These are phyloP conservation scores for Popillia japonica DNA, from an alignment of 1,140 invertebrate genomes.

Conservation along the genomic window DNA sequence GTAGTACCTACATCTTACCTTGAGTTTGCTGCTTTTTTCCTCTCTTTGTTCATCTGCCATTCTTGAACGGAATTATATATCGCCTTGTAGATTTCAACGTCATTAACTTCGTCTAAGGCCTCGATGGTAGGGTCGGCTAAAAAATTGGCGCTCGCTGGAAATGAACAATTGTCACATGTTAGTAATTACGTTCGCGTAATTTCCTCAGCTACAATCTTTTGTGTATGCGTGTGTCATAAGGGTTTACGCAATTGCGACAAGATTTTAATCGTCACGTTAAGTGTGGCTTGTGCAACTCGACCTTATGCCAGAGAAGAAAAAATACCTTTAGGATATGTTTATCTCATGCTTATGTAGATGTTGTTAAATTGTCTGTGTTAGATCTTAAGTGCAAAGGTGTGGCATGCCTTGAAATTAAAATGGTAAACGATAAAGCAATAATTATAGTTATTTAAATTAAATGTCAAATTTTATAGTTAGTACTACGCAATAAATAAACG, in stretches of 20 bases:
- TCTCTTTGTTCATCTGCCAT: conserved; percentile 63
- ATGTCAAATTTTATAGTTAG: too few species aligned
- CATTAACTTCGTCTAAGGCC: conserved; percentile 66
- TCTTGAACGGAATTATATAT: conserved; percentile 67
- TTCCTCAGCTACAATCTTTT: not conserved
- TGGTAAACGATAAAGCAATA: too few species aligned
- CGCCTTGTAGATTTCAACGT: conserved; percentile 68
- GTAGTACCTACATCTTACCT: conserved; percentile 5
- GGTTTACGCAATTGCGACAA: not conserved
- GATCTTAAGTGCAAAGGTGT: too few species aligned
- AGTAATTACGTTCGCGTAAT: not conserved
- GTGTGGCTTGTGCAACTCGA: not conserved
- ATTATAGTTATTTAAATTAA: too few species aligned
- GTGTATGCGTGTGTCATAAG: not conserved
- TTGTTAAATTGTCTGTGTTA: not conserved
- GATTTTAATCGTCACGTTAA: not conserved
- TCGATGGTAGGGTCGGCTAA: conserved; percentile 57
- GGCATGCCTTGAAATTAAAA: too few species aligned
- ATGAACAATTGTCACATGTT: not conserved
- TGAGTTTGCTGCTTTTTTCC: conserved; percentile 45
- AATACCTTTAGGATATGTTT: not conserved
- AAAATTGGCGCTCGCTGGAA: conserved; percentile 9
- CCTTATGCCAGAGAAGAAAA: not conserved
- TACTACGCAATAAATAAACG: too few species aligned
- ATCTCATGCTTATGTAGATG: not conserved